These are phyloP conservation scores for Mongoloraphidia duomilia DNA, from an alignment of 2,888 invertebrate genomes.

Conservation along the genomic window DNA sequence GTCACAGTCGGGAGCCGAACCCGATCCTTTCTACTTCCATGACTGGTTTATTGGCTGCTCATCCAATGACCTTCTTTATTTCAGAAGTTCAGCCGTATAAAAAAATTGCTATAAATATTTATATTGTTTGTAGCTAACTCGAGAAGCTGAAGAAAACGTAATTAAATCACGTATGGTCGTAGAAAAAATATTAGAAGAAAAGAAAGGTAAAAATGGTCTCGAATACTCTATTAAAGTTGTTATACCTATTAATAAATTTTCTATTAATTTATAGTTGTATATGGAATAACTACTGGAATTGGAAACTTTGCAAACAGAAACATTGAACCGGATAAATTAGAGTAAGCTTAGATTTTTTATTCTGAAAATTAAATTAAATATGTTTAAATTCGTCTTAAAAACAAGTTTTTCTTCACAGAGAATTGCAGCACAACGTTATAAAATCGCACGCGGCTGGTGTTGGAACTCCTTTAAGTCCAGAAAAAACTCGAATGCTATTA, in stretches of 20 bases:
- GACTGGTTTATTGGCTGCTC: too few species aligned
- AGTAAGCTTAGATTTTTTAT: conserved; percentile 25
- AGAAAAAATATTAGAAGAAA: conserved; percentile 40
- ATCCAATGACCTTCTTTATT: too few species aligned
- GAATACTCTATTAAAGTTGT: too few species aligned
- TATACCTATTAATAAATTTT: conserved; percentile 2
- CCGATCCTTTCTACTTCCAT: too few species aligned
- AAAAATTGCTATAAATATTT: too few species aligned
- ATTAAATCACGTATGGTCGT: conserved; percentile 35
- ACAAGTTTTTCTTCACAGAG: conserved; percentile 24
- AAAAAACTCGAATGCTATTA: conserved; percentile 43
- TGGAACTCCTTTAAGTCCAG: conserved; percentile 41
- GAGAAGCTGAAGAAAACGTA: conserved; percentile 37
- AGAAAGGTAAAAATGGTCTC: conserved; percentile 42
- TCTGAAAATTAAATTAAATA: neutral
- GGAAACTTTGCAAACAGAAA: conserved; percentile 45
- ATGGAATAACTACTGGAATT: conserved; percentile 49
- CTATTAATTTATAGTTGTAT: conserved; percentile 28
- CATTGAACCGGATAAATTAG: conserved; percentile 38
- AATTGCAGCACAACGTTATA: conserved; percentile 47
- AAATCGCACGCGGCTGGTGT: conserved; percentile 51
- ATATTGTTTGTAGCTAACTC: conserved; percentile 30
- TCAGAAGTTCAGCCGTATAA: too few species aligned
- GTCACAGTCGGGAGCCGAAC: too few species aligned
- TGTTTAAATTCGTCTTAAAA: neutral